These are phyloP conservation scores for Melolontha melolontha DNA, from an alignment of 2,888 invertebrate genomes.

Conservation along the genomic window DNA sequence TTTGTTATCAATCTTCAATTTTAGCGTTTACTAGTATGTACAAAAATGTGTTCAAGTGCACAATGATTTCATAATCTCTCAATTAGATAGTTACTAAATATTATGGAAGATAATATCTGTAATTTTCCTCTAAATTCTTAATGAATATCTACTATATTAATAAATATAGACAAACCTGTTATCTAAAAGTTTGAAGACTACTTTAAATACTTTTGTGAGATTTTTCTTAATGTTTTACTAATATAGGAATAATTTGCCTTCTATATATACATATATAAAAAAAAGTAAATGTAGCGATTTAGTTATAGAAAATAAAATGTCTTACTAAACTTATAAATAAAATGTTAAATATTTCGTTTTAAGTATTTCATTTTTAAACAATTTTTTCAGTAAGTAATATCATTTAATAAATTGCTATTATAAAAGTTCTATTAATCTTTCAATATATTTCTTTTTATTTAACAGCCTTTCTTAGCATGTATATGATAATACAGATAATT, in stretches of 20 bases:
- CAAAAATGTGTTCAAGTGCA: background rate
- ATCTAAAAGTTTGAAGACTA: slow-evolving; percentile 42
- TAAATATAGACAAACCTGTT: slow-evolving; percentile 32
- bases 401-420: no score
- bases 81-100: slow-evolving; percentile 30
- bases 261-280: slow-evolving; percentile 51
- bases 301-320: slow-evolving; percentile 57
- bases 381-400: no score
- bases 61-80: slow-evolving; percentile 32
- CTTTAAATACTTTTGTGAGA: slow-evolving; percentile 47
- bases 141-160: slow-evolving; percentile 25
- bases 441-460: no score
- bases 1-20: background rate
- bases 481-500: no score
- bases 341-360: slow-evolving; percentile 51
- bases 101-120: slow-evolving; percentile 40
- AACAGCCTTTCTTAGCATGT: no score
- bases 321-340: slow-evolving; percentile 57
- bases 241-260: slow-evolving; percentile 59
- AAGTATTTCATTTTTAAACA: background rate
- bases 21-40: background rate
- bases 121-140: slow-evolving; percentile 44
- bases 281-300: slow-evolving; percentile 57
- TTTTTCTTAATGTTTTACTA: slow-evolving; percentile 59
- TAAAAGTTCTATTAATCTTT: no score